These are phyloP conservation scores for Microcaecilia unicolor DNA, from an alignment of 2,797 vertebrate genomes.

Conservation along the genomic window DNA sequence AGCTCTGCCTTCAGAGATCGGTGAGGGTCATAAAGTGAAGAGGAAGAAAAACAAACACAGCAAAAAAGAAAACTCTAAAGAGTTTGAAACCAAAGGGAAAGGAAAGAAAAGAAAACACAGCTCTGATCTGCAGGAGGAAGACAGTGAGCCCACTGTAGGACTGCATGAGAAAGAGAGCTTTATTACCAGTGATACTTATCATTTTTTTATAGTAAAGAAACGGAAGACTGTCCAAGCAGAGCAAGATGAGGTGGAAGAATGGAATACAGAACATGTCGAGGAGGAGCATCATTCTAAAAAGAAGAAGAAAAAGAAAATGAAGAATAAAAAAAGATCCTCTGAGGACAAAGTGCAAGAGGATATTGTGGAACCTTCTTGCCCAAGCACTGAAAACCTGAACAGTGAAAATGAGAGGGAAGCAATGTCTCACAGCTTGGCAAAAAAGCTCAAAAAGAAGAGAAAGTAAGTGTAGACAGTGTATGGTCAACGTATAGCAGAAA, in stretches of 20 bases:
- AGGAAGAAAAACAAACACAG: background rate
- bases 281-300: fast-evolving
- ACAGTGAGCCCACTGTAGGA: no score
- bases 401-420: no score
- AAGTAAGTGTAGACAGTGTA: no score
- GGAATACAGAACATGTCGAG: fast-evolving
- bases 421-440: no score
- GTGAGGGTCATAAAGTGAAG: background rate
- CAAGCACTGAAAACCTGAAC: no score
- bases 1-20: fast-evolving
- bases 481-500: no score
- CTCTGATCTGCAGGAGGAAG: fast-evolving
- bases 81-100: background rate
- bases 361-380: no score
- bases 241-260: background rate
- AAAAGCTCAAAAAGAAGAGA: no score
- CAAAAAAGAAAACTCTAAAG: background rate
- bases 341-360: no score
- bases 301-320: fast-evolving
- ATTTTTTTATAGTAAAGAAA: no score
- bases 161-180: no score
- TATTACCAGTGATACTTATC: no score
- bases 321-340: background rate
- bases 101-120: background rate
- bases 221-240: background rate